phyloP scores from a whole-genome alignment of 1,140 invertebrate genomes.

The Acromyrmex charruanus region DNA sequence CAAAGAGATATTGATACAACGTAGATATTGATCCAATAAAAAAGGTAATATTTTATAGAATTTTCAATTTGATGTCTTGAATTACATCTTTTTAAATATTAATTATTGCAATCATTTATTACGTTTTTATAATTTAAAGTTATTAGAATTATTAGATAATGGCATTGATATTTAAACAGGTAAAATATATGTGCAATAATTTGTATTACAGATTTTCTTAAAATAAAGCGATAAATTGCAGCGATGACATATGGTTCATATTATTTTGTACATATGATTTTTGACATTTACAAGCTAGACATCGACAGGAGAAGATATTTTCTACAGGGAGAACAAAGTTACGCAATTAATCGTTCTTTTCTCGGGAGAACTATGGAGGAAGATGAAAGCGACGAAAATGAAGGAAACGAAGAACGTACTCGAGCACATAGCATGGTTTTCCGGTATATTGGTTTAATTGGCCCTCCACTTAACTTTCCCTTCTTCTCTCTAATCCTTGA shows the following conservation, averaged over 20 bases:
- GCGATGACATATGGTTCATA: neutral
- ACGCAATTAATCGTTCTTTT: conserved; percentile 45
- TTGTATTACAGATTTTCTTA: neutral
- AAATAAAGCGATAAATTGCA: neutral
- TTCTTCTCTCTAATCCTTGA: conserved; percentile 52
- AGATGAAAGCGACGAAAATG: conserved; percentile 58
- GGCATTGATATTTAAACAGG: neutral
- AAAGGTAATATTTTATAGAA: conserved; percentile 54
- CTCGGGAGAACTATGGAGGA: conserved; percentile 25
- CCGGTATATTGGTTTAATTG: conserved; percentile 73
- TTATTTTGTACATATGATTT: neutral
- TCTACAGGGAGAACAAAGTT: conserved; percentile 39
- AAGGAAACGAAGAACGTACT: conserved; percentile 62
- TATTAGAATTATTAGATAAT: conserved; percentile 2
- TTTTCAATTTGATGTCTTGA: conserved; percentile 49
- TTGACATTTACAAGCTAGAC: neutral
- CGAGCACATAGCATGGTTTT: conserved; percentile 61
- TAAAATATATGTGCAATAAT: neutral
- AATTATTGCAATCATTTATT: conserved; percentile 48
- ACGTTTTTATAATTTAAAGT: conserved; percentile 24
- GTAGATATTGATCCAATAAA: conserved; percentile 49
- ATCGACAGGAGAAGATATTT: conserved; percentile 5
- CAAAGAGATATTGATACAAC: too few species aligned
- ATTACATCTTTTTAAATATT: conserved; percentile 53
- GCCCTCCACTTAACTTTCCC: conserved; percentile 66